Percentiles rank a stretch among this genome's conserved stretches.
Evolutionary conservation across 2,113 vertebrate genomes (phyloP).

Genomic region (Motacilla tschutschensis): DNA sequence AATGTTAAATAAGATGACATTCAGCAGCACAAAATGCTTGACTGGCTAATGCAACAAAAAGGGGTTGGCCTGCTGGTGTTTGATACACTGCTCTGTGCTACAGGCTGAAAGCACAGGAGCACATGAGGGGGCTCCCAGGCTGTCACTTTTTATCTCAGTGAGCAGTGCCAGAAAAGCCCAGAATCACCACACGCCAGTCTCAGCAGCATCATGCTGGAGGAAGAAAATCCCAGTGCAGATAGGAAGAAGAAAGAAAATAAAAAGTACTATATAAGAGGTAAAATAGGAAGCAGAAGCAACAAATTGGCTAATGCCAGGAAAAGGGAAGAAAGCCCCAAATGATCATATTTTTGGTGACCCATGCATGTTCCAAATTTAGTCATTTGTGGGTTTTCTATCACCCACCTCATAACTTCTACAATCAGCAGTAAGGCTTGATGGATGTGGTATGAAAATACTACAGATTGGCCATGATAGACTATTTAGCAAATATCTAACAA

Average conservation of each 20-base stretch:
- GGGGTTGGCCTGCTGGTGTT: constrained; percentile 55
- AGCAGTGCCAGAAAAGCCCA: constrained; percentile 47
- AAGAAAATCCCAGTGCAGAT: not conserved
- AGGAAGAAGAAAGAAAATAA: not conserved
- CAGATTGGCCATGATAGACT: not conserved
- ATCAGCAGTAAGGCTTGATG: not conserved
- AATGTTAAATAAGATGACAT: constrained; percentile 80
- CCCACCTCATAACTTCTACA: not conserved
- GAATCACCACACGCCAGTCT: constrained; percentile 21
- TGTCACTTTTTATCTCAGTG: constrained; percentile 63
- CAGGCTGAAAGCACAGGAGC: constrained; percentile 50
- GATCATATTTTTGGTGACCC: not conserved
- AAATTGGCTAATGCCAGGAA: not conserved
- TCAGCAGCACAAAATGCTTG: constrained; percentile 75
- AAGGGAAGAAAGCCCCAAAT: not conserved
- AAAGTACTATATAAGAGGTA: not conserved
- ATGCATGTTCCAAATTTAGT: not conserved
- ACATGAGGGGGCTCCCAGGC: constrained; percentile 41
- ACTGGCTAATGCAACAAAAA: constrained; percentile 71
- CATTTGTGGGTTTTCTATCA: not conserved
- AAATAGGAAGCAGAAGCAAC: not conserved
- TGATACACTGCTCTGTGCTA: constrained; percentile 66
- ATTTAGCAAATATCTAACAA: not conserved
- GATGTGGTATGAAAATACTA: not conserved
- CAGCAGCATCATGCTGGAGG: not conserved